Evolutionary conservation across 2,888 invertebrate genomes (phyloP).

Genomic region (Acleris holmiana): DNA sequence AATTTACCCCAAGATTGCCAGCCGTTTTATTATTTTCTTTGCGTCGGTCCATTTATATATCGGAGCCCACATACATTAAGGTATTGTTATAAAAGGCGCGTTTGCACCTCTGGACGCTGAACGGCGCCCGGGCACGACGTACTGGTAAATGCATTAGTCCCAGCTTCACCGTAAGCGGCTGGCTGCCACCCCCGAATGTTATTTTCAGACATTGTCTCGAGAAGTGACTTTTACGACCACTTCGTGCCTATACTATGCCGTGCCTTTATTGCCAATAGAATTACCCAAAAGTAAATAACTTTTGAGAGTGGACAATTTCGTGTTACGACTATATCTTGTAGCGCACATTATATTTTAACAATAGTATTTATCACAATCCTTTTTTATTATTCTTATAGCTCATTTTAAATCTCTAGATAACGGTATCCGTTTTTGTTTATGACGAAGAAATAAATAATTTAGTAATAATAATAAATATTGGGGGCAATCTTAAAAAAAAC

Average conservation of each 20-base stretch:
- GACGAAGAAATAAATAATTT: too few relatives aligned
- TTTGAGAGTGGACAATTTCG: constrained; percentile 42
- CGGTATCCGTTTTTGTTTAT: too few relatives aligned
- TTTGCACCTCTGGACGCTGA: constrained; percentile 12
- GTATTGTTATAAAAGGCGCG: constrained; percentile 23
- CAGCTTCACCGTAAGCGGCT: constrained; percentile 32
- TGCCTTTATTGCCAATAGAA: constrained; percentile 56
- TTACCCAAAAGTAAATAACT: constrained; percentile 56
- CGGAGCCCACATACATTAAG: constrained; percentile 22
- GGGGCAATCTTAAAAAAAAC: too few relatives aligned
- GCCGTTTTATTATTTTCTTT: constrained; percentile 44
- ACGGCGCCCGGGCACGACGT: constrained; percentile 26
- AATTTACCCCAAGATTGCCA: constrained; percentile 58
- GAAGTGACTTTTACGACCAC: constrained; percentile 57
- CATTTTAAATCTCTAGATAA: too few relatives aligned
- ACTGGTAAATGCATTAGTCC: constrained; percentile 33
- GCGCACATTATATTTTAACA: too few relatives aligned
- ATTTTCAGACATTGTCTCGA: constrained; percentile 50
- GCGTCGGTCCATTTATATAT: constrained; percentile 32
- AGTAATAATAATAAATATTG: too few relatives aligned
- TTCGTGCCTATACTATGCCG: constrained; percentile 50
- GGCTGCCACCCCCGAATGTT: constrained; percentile 34
- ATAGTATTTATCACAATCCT: too few relatives aligned
- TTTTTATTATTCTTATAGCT: too few relatives aligned
- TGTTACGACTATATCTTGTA: constrained; percentile 6